Base-by-base conservation (phyloP, 1,140 invertebrate species). In the Saccostrea cuccullata region DNA sequence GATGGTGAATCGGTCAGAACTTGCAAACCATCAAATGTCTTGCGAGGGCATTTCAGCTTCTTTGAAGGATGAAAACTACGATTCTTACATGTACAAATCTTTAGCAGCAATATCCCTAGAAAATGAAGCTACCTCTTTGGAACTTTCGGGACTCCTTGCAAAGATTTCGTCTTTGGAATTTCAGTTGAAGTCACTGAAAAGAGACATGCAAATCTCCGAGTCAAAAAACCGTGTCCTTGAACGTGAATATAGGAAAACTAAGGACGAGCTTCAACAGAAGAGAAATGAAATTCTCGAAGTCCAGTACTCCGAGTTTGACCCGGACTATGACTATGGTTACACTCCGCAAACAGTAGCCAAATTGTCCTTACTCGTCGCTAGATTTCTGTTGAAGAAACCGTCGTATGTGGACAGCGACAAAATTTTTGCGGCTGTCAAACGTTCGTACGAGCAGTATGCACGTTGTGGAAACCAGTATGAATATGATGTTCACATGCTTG, bases 401-500 rank as follows among this genome's bases (percentile, higher is more conserved):
- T 86, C 83, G 0, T 92, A 93, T 64, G 88, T 94, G 15, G 92
- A 94, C 70, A 90, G 91, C 8, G 91, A 92, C 67, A 87, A 89
- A 26, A 92, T 94, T 56, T 94, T 94, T 86, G 77, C 36, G 30
- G 89, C 92, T 3, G 87, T 94, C 0, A 90, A 91, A 55, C 87
- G 90, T 3, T 94, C 92, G 70, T 93, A 94, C 73, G 93, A 93
- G 23, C 89, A 92, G 56, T 92, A 92, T 55, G 87, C 91, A 15
- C 84, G 92, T 0, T 89, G 91, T 85, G 88, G 91, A 20, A 90
- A 84, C 11, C 90, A 92, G 26, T 91, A 86, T 67, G 91, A 92
- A 82, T 91, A 94, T 60, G 93, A 94, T 87, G 92, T 94, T 5
- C 93, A 94, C 85, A 94, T 94, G 93, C 90, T 94, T 0, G 85